Evolutionary conservation across 2,113 vertebrate genomes (phyloP).

Genomic region (Neolamprologus brichardi): DNA sequence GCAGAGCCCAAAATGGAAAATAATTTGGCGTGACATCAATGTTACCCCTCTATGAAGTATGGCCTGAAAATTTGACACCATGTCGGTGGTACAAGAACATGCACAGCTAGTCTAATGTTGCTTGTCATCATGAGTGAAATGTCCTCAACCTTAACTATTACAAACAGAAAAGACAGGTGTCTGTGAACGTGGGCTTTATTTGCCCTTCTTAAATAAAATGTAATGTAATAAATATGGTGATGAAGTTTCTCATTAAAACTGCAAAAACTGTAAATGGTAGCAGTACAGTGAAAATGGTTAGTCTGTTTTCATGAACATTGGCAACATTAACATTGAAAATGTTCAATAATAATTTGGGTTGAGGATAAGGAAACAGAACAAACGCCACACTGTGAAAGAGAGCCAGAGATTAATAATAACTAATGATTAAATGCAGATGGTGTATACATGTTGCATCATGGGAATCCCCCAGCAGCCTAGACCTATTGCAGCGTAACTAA

Average conservation of each 20-base stretch:
- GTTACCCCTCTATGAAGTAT: neutral
- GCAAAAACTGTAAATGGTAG: neutral
- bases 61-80: neutral
- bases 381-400: neutral
- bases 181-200: neutral
- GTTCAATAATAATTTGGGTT: neutral
- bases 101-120: neutral
- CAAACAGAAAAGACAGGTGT: neutral
- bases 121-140: neutral
- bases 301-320: neutral
- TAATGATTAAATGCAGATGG: neutral
- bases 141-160: neutral
- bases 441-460: neutral
- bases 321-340: neutral
- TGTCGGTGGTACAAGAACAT: neutral
- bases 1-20: neutral
- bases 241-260: neutral
- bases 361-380: neutral
- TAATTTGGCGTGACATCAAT: neutral
- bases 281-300: neutral
- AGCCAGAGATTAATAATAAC: neutral
- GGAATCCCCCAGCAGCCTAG: neutral
- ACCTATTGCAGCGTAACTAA: neutral
- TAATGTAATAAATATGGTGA: neutral
- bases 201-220: neutral